phyloP scores from a whole-genome alignment of 2,888 invertebrate species.

The Chelonus formosanus region DNA sequence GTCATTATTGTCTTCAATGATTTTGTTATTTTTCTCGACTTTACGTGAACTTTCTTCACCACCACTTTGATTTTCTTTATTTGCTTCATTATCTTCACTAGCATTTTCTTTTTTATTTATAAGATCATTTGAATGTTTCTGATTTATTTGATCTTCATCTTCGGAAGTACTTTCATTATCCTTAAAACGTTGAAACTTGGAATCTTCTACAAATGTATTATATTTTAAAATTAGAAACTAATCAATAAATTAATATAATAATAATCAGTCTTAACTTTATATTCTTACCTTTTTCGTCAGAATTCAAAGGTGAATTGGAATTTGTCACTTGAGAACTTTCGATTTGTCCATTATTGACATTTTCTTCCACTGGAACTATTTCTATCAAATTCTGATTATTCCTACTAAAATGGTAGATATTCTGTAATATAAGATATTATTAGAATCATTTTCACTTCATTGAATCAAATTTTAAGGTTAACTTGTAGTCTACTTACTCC shows the following conservation, averaged over 20 bases:
- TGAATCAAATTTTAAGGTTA: no score
- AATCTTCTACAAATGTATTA: slow-evolving; percentile 45
- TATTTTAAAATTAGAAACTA: slow-evolving; percentile 1
- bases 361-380: slow-evolving; percentile 64
- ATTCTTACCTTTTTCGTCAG: neutral
- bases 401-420: slow-evolving; percentile 53
- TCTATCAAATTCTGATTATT: slow-evolving; percentile 67
- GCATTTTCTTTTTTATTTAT: slow-evolving; percentile 25
- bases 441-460: no score
- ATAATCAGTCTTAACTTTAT: neutral
- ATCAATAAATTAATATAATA: slow-evolving; percentile 28
- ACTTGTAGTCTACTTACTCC: slow-evolving; percentile 44
- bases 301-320: slow-evolving; percentile 17
- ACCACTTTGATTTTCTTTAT: slow-evolving; percentile 48
- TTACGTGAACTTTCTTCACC: slow-evolving; percentile 41
- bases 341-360: slow-evolving; percentile 45
- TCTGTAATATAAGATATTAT: slow-evolving; percentile 39
- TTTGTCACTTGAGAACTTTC: slow-evolving; percentile 19
- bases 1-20: slow-evolving; percentile 49
- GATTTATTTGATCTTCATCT: slow-evolving; percentile 48
- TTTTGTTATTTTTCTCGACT: slow-evolving; percentile 45
- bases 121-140: neutral
- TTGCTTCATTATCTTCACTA: slow-evolving; percentile 38
- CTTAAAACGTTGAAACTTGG: slow-evolving; percentile 67
- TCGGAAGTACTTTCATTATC: slow-evolving; percentile 66